Percentiles rank a stretch among this genome's conserved stretches.
phyloP scores from a whole-genome alignment of 2,888 invertebrate genomes.

The Griposia aprilina region DNA sequence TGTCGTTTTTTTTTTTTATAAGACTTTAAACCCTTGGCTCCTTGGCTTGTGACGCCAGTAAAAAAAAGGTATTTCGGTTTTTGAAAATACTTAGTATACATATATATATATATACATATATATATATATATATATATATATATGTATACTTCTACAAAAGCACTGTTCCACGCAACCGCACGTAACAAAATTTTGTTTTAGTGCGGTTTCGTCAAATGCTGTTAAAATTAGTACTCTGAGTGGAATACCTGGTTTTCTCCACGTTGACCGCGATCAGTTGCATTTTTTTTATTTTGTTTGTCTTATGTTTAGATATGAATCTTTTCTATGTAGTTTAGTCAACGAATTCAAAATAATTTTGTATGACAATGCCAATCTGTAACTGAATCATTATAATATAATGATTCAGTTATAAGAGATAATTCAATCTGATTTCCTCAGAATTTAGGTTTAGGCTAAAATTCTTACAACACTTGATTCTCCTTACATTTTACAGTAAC shows the following conservation, averaged over 20 bases:
- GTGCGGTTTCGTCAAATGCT: no score
- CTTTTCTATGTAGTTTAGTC: background rate
- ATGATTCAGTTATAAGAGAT: no score
- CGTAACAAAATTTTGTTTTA: no score
- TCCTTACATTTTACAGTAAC: background rate
- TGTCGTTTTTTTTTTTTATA: background rate
- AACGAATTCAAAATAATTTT: conserved; percentile 2
- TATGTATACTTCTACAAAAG: background rate
- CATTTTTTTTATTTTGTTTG: background rate
- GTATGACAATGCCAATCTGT: background rate
- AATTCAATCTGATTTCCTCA: background rate
- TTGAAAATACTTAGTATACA: background rate
- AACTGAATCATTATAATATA: background rate
- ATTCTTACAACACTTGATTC: background rate
- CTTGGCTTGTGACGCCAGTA: no score
- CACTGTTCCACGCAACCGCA: background rate
- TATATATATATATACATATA: no score
- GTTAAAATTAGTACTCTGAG: no score
- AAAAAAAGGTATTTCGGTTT: background rate
- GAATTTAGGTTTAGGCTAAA: no score
- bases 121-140: no score
- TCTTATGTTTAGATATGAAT: background rate
- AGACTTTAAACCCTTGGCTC: no score
- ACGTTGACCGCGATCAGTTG: background rate
- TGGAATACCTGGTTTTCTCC: background rate